Percentiles rank a stretch among this genome's conserved stretches.
These are phyloP conservation scores for Scaptomyza montana DNA, from an alignment of 1,140 invertebrate species.

Conservation along the genomic window DNA sequence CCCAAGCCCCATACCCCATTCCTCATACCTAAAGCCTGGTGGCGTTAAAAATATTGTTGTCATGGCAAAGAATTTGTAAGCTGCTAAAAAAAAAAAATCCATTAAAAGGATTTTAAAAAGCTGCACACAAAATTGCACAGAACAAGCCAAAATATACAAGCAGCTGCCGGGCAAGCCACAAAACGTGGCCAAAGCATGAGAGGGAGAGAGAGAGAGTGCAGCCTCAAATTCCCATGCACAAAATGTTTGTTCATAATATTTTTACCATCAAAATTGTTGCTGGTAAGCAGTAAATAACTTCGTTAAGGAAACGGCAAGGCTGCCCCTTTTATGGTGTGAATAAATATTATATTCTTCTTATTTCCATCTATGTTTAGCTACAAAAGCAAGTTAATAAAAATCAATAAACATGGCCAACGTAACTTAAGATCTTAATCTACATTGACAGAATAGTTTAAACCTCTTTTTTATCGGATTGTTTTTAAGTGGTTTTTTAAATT, in stretches of 20 bases:
- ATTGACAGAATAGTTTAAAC: no score
- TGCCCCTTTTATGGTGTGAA: background rate
- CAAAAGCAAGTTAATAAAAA: no score
- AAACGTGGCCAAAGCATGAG: background rate
- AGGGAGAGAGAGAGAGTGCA: background rate
- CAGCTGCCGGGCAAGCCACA: conserved; percentile 1
- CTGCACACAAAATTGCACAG: conserved; percentile 35
- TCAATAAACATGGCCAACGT: no score
- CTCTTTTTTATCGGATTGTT: no score
- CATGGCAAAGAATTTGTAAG: conserved; percentile 67
- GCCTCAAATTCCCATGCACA: no score
- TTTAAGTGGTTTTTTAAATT: no score
- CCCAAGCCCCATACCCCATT: background rate
- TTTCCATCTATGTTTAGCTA: no score
- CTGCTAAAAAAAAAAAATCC: conserved; percentile 45
- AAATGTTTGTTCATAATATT: conserved; percentile 19
- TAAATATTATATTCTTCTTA: no score
- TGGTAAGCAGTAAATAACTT: conserved; percentile 6
- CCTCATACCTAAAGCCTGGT: conserved; percentile 11
- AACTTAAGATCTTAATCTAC: no score
- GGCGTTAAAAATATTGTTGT: conserved; percentile 56
- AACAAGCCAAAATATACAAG: conserved; percentile 38
- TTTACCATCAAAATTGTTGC: conserved; percentile 24
- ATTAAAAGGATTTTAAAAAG: conserved; percentile 57
- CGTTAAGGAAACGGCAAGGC: background rate